Evolutionary conservation across 2,888 invertebrate species (phyloP), one percentile per base, ranked within the genome.

Genomic region (Ichneumon xanthorius): DNA sequence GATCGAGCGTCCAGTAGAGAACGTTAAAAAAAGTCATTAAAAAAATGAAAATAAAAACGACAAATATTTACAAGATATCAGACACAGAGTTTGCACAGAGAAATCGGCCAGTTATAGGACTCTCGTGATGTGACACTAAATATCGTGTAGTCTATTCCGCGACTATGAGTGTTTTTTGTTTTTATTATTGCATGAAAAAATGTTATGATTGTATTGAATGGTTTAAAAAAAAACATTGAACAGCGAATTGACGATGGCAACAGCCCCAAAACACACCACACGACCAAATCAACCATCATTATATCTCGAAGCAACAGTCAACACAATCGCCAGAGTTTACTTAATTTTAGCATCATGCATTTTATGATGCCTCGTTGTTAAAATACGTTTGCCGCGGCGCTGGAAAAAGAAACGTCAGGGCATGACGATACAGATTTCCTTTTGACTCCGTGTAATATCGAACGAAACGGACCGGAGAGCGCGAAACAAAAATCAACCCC

Each of bases 191-290:
- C 30, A 33, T 63, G 11, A 16, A 19, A 68, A 37, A 7, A 14
- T 68, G 40, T 11, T 45, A 68, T 14, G 22, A 55, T 68, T 14
- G 30, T 7, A 16, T 48, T 48, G 45, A 26, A 37, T 26, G 19
- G 50, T 65, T 9, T 14, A 26, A 45, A 61, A 30, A 22, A 22
- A 33, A 76, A 67, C 85, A 85, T 65, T 50, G 45, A 85, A 82
- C 82, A 85, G 26, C 85, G 82, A 85, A 58, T 82, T 82, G 26
- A 85, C 82, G 80, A 82, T 80, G 71, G 67, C 53, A 82, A 61
- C 80, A 85, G 76, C 80, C 70, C 40, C 63, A 67, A 68, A 77
- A 80, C 50, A 82, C 77, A 82, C 53, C 67, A 77, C 71, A 80
- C 55, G 71, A 80, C 67, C 40, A 72, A 72, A 40, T 40, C 71